A percentile compares a stretch with the other conserved stretches of the same genome.
phyloP scores from a whole-genome alignment of 2,888 invertebrate genomes.

The Drosophila anomelani region DNA sequence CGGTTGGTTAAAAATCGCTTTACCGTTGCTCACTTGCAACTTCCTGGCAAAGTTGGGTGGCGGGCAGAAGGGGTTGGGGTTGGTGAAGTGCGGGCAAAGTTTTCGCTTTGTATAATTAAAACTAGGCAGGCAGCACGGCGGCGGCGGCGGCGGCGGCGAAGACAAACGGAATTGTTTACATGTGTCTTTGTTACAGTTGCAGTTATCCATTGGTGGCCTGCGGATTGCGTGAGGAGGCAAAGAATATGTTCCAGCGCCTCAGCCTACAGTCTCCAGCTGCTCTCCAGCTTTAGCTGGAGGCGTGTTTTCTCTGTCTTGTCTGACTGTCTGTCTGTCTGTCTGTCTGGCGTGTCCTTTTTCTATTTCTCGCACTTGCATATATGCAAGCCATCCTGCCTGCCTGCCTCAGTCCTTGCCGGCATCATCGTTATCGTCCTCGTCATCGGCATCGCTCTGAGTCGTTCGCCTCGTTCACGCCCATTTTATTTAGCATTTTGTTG shows the following conservation, averaged over 20 bases:
- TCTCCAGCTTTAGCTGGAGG: constrained; percentile 17
- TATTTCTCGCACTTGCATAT: constrained; percentile 61
- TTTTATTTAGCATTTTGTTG: constrained; percentile 78
- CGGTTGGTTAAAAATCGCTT: constrained; percentile 42
- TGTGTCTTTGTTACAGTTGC: constrained; percentile 76
- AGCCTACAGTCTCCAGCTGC: constrained; percentile 34
- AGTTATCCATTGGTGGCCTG: constrained; percentile 70
- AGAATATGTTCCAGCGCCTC: constrained; percentile 23
- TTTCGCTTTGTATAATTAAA: constrained; percentile 78
- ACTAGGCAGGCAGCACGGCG: constrained; percentile 39
- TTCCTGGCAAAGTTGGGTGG: neutral
- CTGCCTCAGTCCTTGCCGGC: neutral
- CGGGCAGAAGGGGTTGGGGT: neutral
- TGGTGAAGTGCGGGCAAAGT: constrained; percentile 59
- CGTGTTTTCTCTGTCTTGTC: constrained; percentile 18
- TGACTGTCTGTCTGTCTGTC: constrained; percentile 3
- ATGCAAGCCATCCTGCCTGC: constrained; percentile 47
- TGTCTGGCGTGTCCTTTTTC: constrained; percentile 27
- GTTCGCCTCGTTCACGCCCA: constrained; percentile 48
- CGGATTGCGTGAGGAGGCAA: constrained; percentile 4
- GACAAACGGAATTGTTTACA: constrained; percentile 74
- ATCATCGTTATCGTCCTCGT: constrained; percentile 30
- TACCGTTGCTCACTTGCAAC: constrained; percentile 42
- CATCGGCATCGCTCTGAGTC: constrained; percentile 36
- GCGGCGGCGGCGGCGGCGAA: constrained; percentile 18